These are phyloP conservation scores for Chloroclysta siterata DNA, from an alignment of 2,888 invertebrate species.

Conservation along the genomic window DNA sequence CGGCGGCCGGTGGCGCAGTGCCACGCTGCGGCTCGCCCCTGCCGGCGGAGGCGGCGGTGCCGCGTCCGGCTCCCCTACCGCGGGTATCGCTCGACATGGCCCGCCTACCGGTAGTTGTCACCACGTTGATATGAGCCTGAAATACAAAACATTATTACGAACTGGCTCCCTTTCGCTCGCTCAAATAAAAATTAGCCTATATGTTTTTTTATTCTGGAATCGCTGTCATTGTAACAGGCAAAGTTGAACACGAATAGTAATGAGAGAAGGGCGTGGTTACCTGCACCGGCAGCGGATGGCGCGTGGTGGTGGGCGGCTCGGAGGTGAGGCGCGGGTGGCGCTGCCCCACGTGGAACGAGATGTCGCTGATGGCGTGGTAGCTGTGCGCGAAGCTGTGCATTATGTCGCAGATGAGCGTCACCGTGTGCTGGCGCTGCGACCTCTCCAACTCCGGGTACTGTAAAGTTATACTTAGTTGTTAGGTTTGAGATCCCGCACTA, in stretches of 20 bases:
- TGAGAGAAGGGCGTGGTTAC: constrained; percentile 42
- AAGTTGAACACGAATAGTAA: no score
- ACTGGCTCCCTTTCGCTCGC: no score
- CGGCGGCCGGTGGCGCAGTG: background rate
- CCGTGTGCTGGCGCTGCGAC: constrained; percentile 86
- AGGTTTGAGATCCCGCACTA: background rate
- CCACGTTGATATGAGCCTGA: constrained; percentile 68
- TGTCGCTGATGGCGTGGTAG: constrained; percentile 95
- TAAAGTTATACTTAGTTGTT: background rate
- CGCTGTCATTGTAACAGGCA: no score
- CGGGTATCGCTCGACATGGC: constrained; percentile 29
- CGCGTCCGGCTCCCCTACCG: constrained; percentile 7
- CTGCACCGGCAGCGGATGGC: constrained; percentile 61
- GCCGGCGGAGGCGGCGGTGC: constrained; percentile 7
- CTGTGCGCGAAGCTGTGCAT: constrained; percentile 95
- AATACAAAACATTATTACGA: background rate
- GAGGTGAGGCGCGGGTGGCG: constrained; percentile 58
- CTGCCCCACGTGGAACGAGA: constrained; percentile 80
- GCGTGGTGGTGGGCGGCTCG: constrained; percentile 46
- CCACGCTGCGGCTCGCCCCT: background rate
- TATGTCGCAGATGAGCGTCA: constrained; percentile 90
- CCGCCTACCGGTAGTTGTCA: constrained; percentile 54
- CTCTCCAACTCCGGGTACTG: constrained; percentile 66
- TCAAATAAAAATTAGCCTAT: no score
- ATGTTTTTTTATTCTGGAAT: no score